Conservation (phyloP, 2,888 invertebrate species). For the Epiperipatus broadwayi region DNA sequence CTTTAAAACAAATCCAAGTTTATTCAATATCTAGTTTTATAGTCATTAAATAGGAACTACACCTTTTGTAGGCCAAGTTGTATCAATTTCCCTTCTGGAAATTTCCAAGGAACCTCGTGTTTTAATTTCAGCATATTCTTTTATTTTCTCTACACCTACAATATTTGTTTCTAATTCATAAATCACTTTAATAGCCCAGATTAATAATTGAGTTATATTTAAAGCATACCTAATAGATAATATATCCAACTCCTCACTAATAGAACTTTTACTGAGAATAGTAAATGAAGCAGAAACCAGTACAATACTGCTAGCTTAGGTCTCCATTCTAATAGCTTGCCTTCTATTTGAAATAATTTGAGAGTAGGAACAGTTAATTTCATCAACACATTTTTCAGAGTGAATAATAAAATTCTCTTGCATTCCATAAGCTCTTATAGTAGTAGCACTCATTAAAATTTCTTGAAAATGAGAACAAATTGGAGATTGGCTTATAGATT, state of each 20-base stretch:
- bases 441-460: constrained; percentile 47
- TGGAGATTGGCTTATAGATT: constrained; percentile 31
- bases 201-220: constrained; percentile 79
- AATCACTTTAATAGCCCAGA: constrained; percentile 88
- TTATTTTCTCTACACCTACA: constrained; percentile 86
- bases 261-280: too few species aligned
- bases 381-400: constrained; percentile 72
- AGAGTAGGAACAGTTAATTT: constrained; percentile 76
- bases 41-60: constrained; percentile 22
- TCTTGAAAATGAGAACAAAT: constrained; percentile 32
- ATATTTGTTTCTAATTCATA: constrained; percentile 94
- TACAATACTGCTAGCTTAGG: too few species aligned
- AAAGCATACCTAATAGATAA: too few species aligned
- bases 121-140: constrained; percentile 58
- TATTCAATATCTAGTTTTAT: constrained; percentile 22
- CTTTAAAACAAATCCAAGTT: constrained; percentile 23
- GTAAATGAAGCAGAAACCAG: too few species aligned
- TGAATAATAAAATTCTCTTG: constrained; percentile 62
- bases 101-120: too few species aligned
- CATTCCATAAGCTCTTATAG: constrained; percentile 66
- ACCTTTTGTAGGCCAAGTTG: constrained; percentile 25
- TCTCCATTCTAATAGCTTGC: too few species aligned
- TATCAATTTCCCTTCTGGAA: constrained; percentile 13
- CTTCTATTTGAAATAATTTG: constrained; percentile 73
- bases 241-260: too few species aligned